Evolutionary conservation across 1,140 invertebrate species (phyloP), one percentile per base, ranked within the genome.

Genomic region (Myzus persicae): DNA sequence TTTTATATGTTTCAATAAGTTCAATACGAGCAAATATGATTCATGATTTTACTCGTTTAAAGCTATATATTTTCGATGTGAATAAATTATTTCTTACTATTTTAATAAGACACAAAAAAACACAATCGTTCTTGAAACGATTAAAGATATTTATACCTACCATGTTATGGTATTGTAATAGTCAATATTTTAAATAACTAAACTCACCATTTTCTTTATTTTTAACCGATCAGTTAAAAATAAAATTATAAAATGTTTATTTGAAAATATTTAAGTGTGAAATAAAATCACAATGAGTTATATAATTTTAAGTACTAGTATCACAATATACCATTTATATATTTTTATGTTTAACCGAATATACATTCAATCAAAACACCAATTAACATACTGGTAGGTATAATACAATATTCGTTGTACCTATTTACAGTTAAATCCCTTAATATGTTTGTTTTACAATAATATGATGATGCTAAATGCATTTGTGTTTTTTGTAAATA

Each of bases 91-190:
- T 31, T 59, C 3, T 67, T 67, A n/a, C 3, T n/a, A 67, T 67
- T 67, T 67, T 18, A 18, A n/a, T n/a, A 67, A n/a, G 4, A 18
- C 31, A 67, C 1, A 67, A n/a, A 18, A 18, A 67, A 67, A n/a
- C 54, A 59, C 54, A 59, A 59, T 59, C 7, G 22, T 59, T 11
- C 26, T 31, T 59, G 8, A 1, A 31, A 11, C 9, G 26, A 31
- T 59, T 59, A n/a, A n/a, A n/a, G n/a, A n/a, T n/a, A n/a, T n/a
- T n/a, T n/a, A 76, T 67, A 67, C 59, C 59, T 67, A 67, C 59
- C 59, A 59, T 31, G 31, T n/a, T n/a, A n/a, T 14, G 11, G 18
- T 67, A 67, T 67, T n/a, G 8, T 31, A 67, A 67, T 5, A 76
- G 14, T 5, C 31, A n/a, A n/a, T 76, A n/a, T n/a, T 76, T 76